phyloP scores from a whole-genome alignment of 2,888 invertebrate species.

The Platerodrilus igneus region DNA sequence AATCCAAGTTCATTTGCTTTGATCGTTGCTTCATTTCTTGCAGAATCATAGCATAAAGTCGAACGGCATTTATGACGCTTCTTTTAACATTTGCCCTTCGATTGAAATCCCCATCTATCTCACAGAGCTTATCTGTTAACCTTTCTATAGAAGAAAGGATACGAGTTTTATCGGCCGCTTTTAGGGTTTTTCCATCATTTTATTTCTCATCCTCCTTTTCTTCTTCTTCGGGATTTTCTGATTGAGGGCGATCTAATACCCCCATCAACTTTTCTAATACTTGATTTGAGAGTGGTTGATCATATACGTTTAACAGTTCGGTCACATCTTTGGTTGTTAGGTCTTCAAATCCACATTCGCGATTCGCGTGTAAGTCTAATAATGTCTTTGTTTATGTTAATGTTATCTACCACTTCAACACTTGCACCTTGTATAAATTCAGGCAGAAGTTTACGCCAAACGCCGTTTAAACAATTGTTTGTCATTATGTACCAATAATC shows the following conservation, averaged over 20 bases:
- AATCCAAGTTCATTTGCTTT: no score
- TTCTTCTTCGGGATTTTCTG: slow-evolving; percentile 13
- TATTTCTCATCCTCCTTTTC: slow-evolving; percentile 18
- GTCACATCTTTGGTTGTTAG: slow-evolving; percentile 8
- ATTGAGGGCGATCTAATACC: slow-evolving; percentile 11
- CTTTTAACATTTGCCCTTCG: no score
- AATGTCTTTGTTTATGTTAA: slow-evolving; percentile 9
- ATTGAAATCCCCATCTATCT: no score
- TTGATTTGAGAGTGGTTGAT: slow-evolving; percentile 22
- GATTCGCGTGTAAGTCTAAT: slow-evolving; percentile 9
- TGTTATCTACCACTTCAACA: slow-evolving; percentile 9
- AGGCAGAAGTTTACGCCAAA: slow-evolving; percentile 13
- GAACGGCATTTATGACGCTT: no score
- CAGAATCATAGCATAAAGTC: no score
- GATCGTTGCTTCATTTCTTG: no score
- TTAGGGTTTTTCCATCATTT: slow-evolving; percentile 18
- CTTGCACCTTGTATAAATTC: slow-evolving; percentile 9
- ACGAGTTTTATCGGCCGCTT: slow-evolving; percentile 17
- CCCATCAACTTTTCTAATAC: slow-evolving; percentile 16
- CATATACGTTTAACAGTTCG: slow-evolving; percentile 12
- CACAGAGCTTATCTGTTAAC: no score
- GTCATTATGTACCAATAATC: slow-evolving; percentile 15
- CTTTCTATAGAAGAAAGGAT: slow-evolving; percentile 19
- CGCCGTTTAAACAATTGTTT: slow-evolving; percentile 19
- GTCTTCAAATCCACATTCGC: slow-evolving; percentile 9